Percentiles rank a stretch among this genome's conserved stretches.
Evolutionary conservation across 2,113 vertebrate species (phyloP).

Genomic region (Dolichallabes microphthalmus): DNA sequence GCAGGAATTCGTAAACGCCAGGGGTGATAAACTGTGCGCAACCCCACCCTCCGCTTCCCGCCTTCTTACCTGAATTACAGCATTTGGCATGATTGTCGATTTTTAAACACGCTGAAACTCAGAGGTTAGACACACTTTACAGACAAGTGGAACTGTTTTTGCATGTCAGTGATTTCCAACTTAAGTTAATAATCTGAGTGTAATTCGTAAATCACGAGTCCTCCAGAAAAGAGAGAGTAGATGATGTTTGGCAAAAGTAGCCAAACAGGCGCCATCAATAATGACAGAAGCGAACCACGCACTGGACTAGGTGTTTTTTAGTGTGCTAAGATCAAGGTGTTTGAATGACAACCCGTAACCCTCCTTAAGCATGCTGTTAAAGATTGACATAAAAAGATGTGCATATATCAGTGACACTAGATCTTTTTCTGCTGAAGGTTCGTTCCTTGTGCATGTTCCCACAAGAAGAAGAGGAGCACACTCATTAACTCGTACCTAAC

Average conservation of each 20-base stretch:
- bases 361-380: not conserved
- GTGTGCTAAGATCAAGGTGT: too few species aligned
- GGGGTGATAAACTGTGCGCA: not conserved
- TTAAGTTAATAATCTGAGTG: too few species aligned
- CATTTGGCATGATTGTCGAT: not conserved
- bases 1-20: constrained; percentile 27
- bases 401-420: not conserved
- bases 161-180: too few species aligned
- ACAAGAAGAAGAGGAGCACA: constrained; percentile 30
- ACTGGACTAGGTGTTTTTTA: not conserved
- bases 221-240: not conserved
- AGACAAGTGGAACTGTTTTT: too few species aligned
- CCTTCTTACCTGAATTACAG: not conserved
- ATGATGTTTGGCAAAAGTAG: not conserved
- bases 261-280: too few species aligned
- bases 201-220: too few species aligned
- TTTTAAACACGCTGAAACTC: not conserved
- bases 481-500: constrained; percentile 20
- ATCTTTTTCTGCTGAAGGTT: not conserved
- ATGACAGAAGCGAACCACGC: too few species aligned
- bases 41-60: constrained; percentile 16
- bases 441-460: constrained; percentile 19
- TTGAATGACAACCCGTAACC: too few species aligned
- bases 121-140: not conserved
- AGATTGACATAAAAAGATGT: too few species aligned